A percentile compares a stretch with the other conserved stretches of the same genome.
phyloP scores from a whole-genome alignment of 2,888 invertebrate genomes.

The Drosophila putrida region DNA sequence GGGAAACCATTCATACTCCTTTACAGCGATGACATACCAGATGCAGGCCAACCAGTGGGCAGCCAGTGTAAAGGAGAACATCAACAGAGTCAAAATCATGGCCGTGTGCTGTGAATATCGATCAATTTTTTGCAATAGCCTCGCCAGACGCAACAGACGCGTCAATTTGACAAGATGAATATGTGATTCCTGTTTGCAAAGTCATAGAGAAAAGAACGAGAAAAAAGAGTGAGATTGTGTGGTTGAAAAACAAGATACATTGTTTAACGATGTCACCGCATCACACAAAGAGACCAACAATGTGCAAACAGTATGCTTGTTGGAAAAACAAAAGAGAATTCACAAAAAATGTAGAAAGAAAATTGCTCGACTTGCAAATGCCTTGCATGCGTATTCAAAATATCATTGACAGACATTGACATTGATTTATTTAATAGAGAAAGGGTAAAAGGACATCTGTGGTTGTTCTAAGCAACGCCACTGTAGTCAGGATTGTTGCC shows the following conservation, averaged over 20 bases:
- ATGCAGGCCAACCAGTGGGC: slow-evolving; percentile 99
- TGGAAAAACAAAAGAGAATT: slow-evolving; percentile 2
- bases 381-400: slow-evolving; percentile 1
- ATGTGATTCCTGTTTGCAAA: slow-evolving; percentile 88
- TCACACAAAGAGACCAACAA: slow-evolving; percentile 23
- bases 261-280: slow-evolving; percentile 31
- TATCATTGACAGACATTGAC: not conserved
- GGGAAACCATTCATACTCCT: slow-evolving; percentile 88
- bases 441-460: slow-evolving; percentile 1
- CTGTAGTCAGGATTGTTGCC: not conserved
- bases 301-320: slow-evolving; percentile 23
- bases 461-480: slow-evolving; percentile 3
- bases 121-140: slow-evolving; percentile 97
- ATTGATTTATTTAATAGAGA: not conserved
- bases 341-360: not conserved
- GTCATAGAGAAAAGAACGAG: slow-evolving; percentile 5
- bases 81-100: slow-evolving; percentile 95
- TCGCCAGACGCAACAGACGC: slow-evolving; percentile 93
- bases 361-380: slow-evolving; percentile 7
- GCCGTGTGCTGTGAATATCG: slow-evolving; percentile 98
- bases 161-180: slow-evolving; percentile 97
- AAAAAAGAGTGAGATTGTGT: slow-evolving; percentile 1
- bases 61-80: slow-evolving; percentile 96
- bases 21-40: slow-evolving; percentile 98
- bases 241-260: slow-evolving; percentile 39